Percentiles rank a stretch among this genome's conserved stretches.
These are phyloP conservation scores for Mormyrus lacerda DNA, from an alignment of 2,113 vertebrate species.

Conservation along the genomic window DNA sequence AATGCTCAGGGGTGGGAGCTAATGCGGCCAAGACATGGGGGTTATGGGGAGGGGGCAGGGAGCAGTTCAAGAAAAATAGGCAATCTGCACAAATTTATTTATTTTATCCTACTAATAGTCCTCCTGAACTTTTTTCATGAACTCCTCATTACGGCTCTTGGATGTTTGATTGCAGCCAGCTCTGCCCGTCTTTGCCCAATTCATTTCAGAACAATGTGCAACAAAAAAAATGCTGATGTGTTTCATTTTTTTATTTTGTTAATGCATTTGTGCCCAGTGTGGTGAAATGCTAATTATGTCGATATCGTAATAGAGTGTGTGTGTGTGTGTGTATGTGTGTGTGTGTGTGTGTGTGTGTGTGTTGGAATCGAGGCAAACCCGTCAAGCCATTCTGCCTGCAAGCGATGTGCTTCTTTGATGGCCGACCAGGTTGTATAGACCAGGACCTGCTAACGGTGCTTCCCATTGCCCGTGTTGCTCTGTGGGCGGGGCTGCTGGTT, in stretches of 20 bases:
- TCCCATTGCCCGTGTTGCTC: not conserved
- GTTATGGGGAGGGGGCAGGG: not conserved
- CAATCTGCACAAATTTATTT: slow-evolving; percentile 1
- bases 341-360: not conserved
- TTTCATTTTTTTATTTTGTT: not conserved
- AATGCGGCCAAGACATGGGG: slow-evolving; percentile 21
- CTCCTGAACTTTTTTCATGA: slow-evolving; percentile 28
- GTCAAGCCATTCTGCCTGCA: not conserved
- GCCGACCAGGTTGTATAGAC: not conserved
- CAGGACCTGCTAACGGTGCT: not conserved
- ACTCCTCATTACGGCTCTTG: slow-evolving; percentile 26
- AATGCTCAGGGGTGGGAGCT: slow-evolving; percentile 18
- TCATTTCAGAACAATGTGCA: not conserved
- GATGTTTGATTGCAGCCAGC: not conserved
- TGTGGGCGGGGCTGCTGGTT: not conserved
- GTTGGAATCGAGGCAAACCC: not conserved
- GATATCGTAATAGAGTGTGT: not conserved
- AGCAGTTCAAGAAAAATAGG: not conserved
- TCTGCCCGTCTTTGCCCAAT: not conserved
- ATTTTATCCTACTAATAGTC: slow-evolving; percentile 13
- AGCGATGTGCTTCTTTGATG: not conserved
- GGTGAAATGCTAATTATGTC: not conserved
- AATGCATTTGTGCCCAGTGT: not conserved
- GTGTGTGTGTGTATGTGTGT: not conserved
- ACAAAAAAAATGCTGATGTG: not conserved